These are phyloP conservation scores for Dendrophyllia cribrosa DNA, from an alignment of 64 coral and sea anemone genomes.

Conservation along the genomic window DNA sequence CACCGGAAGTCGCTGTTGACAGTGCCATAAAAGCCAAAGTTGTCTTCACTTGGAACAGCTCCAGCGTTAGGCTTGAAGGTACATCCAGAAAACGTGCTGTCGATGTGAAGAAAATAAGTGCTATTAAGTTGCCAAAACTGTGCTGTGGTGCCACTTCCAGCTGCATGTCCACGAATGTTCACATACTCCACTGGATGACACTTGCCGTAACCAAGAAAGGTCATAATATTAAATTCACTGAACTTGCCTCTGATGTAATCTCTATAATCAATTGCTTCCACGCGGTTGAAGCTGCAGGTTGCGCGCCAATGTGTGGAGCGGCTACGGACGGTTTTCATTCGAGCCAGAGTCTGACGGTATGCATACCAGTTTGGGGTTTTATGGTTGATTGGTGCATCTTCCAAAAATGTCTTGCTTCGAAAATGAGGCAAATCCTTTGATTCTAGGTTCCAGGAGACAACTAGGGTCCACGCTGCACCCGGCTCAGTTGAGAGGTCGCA, in stretches of 20 bases:
- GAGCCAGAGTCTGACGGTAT: background rate
- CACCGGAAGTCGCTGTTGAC: background rate
- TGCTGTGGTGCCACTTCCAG: background rate
- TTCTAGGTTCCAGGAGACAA: background rate
- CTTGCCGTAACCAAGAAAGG: background rate
- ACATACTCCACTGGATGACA: constrained; percentile 43
- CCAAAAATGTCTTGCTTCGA: background rate
- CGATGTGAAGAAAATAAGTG: background rate
- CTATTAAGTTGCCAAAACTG: background rate
- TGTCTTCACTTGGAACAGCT: background rate
- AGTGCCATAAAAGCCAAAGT: background rate
- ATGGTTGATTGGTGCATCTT: background rate
- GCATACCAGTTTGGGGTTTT: background rate
- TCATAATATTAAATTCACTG: constrained; percentile 24
- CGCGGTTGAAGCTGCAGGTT: background rate
- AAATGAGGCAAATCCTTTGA: background rate
- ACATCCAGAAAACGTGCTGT: background rate
- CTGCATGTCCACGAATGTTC: constrained; percentile 1
- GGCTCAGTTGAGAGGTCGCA: background rate
- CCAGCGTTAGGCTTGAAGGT: background rate
- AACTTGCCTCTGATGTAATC: constrained; percentile 44
- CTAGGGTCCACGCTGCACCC: constrained; percentile 17
- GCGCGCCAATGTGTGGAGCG: background rate
- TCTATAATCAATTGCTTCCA: background rate
- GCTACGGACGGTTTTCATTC: background rate